phyloP scores from a whole-genome alignment of 1,140 invertebrate species.

The Brachionus manjavacas region DNA sequence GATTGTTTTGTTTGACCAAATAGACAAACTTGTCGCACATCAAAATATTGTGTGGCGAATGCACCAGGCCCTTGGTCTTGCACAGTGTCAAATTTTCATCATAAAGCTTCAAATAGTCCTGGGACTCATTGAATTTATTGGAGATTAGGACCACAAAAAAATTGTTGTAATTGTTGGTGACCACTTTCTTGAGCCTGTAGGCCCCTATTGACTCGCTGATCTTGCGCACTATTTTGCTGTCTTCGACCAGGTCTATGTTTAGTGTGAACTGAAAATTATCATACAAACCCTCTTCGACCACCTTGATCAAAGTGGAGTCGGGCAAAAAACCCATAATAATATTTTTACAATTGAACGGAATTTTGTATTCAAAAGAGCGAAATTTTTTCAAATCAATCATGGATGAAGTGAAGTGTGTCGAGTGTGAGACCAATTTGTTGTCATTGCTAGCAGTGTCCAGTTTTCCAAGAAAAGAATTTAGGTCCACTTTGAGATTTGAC shows the following conservation, averaged over 20 bases:
- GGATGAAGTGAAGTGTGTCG: not conserved
- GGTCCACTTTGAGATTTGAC: conserved; percentile 14
- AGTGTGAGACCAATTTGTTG: not conserved
- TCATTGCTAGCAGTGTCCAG: not conserved
- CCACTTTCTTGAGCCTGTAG: not conserved
- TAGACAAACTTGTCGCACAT: conserved; percentile 6
- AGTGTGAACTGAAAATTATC: conserved; percentile 21
- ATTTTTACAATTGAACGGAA: conserved; percentile 32
- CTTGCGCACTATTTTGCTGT: not conserved
- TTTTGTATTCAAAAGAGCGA: not conserved
- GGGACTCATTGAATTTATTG: conserved; percentile 3
- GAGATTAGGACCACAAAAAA: not conserved
- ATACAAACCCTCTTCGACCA: not conserved
- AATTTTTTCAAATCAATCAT: not conserved
- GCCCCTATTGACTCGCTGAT: conserved; percentile 7
- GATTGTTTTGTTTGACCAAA: not conserved
- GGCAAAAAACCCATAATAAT: not conserved
- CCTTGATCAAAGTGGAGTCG: not conserved
- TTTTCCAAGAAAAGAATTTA: conserved; percentile 9
- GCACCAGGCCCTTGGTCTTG: not conserved
- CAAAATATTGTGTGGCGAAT: not conserved
- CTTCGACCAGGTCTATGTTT: not conserved
- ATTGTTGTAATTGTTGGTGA: not conserved
- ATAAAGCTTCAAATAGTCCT: conserved; percentile 22
- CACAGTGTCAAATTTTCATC: not conserved